Base-by-base conservation (phyloP, 2,797 vertebrate species). In the Dryobates pubescens region DNA sequence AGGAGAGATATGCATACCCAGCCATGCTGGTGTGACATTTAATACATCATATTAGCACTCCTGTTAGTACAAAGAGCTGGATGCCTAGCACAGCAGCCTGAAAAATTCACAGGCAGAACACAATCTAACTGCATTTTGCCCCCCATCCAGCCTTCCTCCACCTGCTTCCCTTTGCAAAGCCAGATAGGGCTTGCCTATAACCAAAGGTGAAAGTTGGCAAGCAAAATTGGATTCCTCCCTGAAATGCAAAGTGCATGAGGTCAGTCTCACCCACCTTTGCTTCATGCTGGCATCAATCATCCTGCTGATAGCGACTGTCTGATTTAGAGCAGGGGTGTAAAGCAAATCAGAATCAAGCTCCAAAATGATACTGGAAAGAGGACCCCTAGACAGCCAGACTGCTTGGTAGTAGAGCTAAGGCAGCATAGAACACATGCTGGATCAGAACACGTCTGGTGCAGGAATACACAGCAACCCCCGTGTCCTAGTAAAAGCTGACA, bases 21-120 rank as follows among this genome's bases (percentile, higher is more conserved):
- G 98, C 97, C 95, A 98, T 95, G 97, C 97, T 91, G 94, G 97
- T 92, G 96, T 99, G 98, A 98, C 98, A 99, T 97, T 98, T 98
- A 97, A 98, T 98, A 98, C 97, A 99, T 99, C 98, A 98, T 97
- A 98, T 98, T 98, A 98, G 97, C 97, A 88, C 94, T 96, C 93
- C 93, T 86, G 95, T 97, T 96, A 96, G 96, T 93, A 96, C 86
- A 95, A 86, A 94, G 79, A 90, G 43, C 94, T 93, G 95, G 88
- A 92, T 93, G 68, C 95, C 72, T 65, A 53, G 96, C 86, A 90
- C 94, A 89, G 71, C 62, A 94, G 89, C 85, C 93, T 64, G 86
- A 59, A 65, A 65, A 82, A 53, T 69, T 80, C 89, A 47, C 72
- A 53, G 56, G 49, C 91, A 87, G 89, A 87, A 3, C 9, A 79